Conservation (phyloP, 2,797 vertebrate species). For the Sebastes steindachneri region DNA sequence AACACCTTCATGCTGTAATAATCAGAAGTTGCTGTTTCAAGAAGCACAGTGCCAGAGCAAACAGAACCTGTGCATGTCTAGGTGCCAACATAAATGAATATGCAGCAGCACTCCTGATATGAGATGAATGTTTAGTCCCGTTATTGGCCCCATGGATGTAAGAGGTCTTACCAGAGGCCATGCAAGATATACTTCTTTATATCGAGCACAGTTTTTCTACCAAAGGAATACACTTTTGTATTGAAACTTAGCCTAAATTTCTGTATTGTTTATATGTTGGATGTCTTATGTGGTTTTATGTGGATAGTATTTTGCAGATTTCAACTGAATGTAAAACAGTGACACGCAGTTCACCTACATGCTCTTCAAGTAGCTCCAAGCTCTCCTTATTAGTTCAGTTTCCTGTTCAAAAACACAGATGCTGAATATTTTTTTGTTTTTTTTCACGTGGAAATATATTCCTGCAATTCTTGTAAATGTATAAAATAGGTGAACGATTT, state of each 20-base stretch:
- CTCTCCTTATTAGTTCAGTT: constrained; percentile 27
- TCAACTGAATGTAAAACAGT: constrained; percentile 71
- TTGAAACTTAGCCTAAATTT: constrained; percentile 53
- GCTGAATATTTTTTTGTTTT: background rate
- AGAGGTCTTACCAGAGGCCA: constrained; percentile 31
- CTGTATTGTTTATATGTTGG: constrained; percentile 71
- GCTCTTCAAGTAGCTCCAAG: constrained; percentile 33
- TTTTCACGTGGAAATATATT: constrained; percentile 23
- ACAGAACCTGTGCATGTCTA: constrained; percentile 39
- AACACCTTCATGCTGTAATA: constrained; percentile 62
- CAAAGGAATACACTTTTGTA: constrained; percentile 80
- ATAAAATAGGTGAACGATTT: constrained; percentile 50
- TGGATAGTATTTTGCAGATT: constrained; percentile 68
- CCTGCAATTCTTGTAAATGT: constrained; percentile 72
- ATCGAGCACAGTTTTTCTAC: constrained; percentile 75
- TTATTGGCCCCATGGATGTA: constrained; percentile 35
- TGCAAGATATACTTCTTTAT: constrained; percentile 44
- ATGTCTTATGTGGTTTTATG: constrained; percentile 61
- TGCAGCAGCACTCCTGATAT: constrained; percentile 59
- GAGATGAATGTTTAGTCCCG: constrained; percentile 57
- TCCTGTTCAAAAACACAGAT: constrained; percentile 17
- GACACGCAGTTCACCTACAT: constrained; percentile 36
- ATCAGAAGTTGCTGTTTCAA: constrained; percentile 39
- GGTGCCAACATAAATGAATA: constrained; percentile 43
- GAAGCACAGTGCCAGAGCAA: constrained; percentile 31